Percentiles rank a stretch among this genome's conserved stretches.
Conservation (phyloP, 2,113 vertebrate genomes). For the Grantiella picta region DNA sequence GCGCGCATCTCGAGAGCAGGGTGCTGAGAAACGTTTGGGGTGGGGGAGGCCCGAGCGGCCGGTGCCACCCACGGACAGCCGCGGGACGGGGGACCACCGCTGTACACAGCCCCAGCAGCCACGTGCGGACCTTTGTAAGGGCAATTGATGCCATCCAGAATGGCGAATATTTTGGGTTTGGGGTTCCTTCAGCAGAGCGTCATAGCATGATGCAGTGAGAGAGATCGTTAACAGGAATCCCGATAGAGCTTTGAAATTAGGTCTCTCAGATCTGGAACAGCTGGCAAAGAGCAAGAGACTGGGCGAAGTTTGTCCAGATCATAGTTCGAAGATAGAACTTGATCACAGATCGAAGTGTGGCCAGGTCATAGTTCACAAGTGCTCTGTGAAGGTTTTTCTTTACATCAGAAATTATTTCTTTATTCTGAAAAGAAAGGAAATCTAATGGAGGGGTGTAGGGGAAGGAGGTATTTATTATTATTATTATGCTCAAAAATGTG, state of each 20-base stretch:
- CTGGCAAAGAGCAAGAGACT: background rate
- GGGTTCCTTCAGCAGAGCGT: background rate
- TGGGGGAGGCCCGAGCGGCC: background rate
- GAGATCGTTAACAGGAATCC: background rate
- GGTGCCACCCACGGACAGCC: background rate
- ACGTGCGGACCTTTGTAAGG: background rate
- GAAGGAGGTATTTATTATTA: background rate
- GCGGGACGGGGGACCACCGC: background rate
- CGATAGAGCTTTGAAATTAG: background rate
- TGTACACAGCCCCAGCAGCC: background rate
- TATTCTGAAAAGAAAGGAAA: background rate
- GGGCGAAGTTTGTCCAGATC: background rate
- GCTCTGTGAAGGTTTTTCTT: background rate
- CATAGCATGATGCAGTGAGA: background rate
- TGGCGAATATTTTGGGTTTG: background rate
- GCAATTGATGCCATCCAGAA: background rate
- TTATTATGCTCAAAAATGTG: background rate
- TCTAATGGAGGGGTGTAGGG: rapidly evolving
- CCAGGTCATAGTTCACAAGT: background rate
- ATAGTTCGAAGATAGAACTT: background rate
- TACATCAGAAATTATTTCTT: background rate
- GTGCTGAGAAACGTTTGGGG: background rate
- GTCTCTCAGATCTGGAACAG: background rate
- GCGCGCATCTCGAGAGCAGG: background rate
- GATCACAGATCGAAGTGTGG: background rate